Evolutionary conservation across 1,140 invertebrate species (phyloP).

Genomic region (Plectrocnemia conspersa): DNA sequence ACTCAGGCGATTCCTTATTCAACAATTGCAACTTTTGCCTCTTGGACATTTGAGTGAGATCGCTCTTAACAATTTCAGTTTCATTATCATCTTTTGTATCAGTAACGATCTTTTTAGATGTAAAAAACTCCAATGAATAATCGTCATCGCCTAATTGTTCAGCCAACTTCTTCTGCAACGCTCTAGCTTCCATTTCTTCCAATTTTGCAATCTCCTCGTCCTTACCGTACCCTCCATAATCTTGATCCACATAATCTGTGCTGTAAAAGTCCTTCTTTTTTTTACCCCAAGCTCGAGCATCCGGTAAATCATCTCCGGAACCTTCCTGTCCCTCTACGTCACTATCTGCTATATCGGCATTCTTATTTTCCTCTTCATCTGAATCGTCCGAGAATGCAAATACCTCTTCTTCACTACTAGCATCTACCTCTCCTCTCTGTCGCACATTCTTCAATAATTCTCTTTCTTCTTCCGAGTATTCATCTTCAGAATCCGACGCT

Average conservation of each 20-base stretch:
- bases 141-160: slow-evolving; percentile 77
- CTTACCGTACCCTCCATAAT: slow-evolving; percentile 70
- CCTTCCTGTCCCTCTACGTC: slow-evolving; percentile 67
- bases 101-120: slow-evolving; percentile 40
- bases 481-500: slow-evolving; percentile 65
- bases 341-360: slow-evolving; percentile 57
- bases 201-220: slow-evolving; percentile 70
- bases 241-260: slow-evolving; percentile 83
- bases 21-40: slow-evolving; percentile 71
- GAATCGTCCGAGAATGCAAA: slow-evolving; percentile 58
- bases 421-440: slow-evolving; percentile 51
- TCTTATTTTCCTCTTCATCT: slow-evolving; percentile 49
- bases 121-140: slow-evolving; percentile 67
- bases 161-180: slow-evolving; percentile 71
- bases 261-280: slow-evolving; percentile 74
- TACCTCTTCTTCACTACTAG: slow-evolving; percentile 62
- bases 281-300: slow-evolving; percentile 81
- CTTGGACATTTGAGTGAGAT: slow-evolving; percentile 69
- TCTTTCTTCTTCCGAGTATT: slow-evolving; percentile 61
- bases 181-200: slow-evolving; percentile 81
- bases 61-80: slow-evolving; percentile 59
- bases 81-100: slow-evolving; percentile 39
- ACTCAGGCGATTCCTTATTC: slow-evolving; percentile 80
- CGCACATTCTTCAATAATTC: slow-evolving; percentile 58
- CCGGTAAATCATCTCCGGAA: slow-evolving; percentile 66